Base-by-base conservation (phyloP, 1,140 invertebrate genomes). In the Physella acuta region DNA sequence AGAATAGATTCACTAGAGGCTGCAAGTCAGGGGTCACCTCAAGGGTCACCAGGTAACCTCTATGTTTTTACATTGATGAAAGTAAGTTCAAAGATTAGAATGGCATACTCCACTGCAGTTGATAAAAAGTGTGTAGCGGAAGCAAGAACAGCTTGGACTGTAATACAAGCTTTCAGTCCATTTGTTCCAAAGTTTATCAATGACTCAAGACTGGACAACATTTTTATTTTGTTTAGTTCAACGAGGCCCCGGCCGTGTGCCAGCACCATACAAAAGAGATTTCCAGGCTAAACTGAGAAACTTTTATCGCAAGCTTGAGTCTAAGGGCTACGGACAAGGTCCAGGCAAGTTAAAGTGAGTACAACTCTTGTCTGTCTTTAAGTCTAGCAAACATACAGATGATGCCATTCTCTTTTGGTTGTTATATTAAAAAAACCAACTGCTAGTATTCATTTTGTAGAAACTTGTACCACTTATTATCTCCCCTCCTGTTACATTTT, bases 241-340 rank as follows among this genome's bases (percentile, higher is more conserved):
- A 71, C 88, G 93, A 77, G 90, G 89, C 77, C 92, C 90, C 76
- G 90, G 87, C 16, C 86, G 92, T 73, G 91, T 93, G 8, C 93
- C 93, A 28, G 93, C 93, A 55, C 94, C 94, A 0, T 93, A 95
- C 78, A 85, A 85, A 71, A 87, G 94, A 75, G 94, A 97, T 85
- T 98, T 98, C 83, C 95, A 98, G 84, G 93, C 94, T 8, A 98
- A 98, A 86, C 86, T 98, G 52, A 87, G 94, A 51, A 94, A 94
- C 70, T 99, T 99, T 86, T 97, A 98, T 78, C 87, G 93, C 67
- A 97, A 97, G 84, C 86, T 99, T 26, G 95, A 98, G 83, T 93
- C 92, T 75, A 98, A 97, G 87, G 95, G 95, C 60, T 97, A 95
- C 80, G 95, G 95, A 16, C 94, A 97, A 85, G 95, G 95, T 3